Evolutionary conservation across 2,113 vertebrate species (phyloP), one percentile per base, ranked within the genome.

Genomic region (Neotragus moschatus): DNA sequence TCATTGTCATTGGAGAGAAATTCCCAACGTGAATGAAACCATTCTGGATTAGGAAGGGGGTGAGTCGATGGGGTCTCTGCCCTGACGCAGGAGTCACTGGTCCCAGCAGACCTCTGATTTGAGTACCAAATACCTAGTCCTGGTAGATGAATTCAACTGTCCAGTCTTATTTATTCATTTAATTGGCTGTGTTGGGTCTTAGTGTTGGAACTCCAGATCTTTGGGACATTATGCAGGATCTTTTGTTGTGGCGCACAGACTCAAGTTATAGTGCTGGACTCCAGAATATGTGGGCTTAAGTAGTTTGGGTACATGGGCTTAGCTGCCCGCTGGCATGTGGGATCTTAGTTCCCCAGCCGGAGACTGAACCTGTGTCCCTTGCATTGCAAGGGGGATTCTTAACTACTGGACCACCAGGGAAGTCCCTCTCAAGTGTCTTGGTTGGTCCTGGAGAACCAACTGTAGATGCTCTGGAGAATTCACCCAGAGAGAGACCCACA

Each of bases 261-360:
- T 73, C 66, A 23, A 73, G n/a, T 39, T 43, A 26, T 26, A 26
- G 39, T 43, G 36, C 23, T 75, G 70, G 70, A 43, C 70, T 75
- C 70, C 70, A 75, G 70, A 75, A 7, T 26, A 33, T 75, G 70
- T 26, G 39, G 21, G 70, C 23, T 75, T 26, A 36, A 26, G 70
- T 43, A 26, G 70, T 43, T 43, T 43, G 66, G 66, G 11, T 73
- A 25, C 19, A 6, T 13, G 70, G 70, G 23, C 23, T 43, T 75
- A 43, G 70, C 12, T 75, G 39, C 36, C 23, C 3, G 0, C 21
- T 26, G 70, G 70, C 70, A 73, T 70, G n/a, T 70, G n/a, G 63
- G 66, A 36, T 70, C n/a, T 70, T 70, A 39, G 5, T 39, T 70
- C n/a, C 19, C n/a, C 0, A 1, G 36, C 19, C 1, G 0, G 66